Conservation (phyloP, 2,797 vertebrate genomes). For the Bucorvus abyssinicus region DNA sequence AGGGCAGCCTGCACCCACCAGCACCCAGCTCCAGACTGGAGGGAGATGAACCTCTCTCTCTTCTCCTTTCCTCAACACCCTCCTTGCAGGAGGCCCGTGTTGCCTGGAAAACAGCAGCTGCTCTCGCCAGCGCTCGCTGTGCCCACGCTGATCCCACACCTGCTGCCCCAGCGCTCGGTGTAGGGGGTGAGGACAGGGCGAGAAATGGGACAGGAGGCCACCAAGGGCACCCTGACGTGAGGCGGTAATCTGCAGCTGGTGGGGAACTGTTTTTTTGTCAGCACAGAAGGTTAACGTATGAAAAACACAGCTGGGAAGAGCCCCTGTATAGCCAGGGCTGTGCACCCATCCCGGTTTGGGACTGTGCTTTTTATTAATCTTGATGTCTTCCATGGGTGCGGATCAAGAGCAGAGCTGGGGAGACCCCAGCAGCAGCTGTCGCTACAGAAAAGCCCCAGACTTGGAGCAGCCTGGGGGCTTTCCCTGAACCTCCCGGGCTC, state of each 20-base stretch:
- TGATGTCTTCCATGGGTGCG: accelerated
- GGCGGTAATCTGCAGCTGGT: not conserved
- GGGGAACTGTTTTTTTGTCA: not conserved
- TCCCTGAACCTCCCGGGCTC: not conserved
- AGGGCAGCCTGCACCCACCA: not conserved
- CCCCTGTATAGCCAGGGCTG: not conserved
- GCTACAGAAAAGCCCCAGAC: not conserved
- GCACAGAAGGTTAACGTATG: accelerated
- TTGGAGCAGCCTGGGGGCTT: not conserved
- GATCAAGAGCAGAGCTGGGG: not conserved
- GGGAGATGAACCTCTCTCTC: not conserved
- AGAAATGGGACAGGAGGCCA: accelerated
- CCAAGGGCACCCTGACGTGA: accelerated
- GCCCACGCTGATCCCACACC: not conserved
- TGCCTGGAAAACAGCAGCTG: not conserved
- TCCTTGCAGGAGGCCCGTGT: accelerated
- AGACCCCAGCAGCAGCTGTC: not conserved
- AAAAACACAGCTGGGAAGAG: not conserved
- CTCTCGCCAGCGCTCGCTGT: accelerated
- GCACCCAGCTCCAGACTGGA: not conserved
- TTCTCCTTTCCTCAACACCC: not conserved
- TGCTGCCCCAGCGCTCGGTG: accelerated
- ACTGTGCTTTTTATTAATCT: not conserved
- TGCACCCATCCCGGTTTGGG: accelerated
- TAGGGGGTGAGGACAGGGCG: accelerated